These are phyloP conservation scores for Drosophila putrida DNA, from an alignment of 2,888 invertebrate species.

Conservation along the genomic window DNA sequence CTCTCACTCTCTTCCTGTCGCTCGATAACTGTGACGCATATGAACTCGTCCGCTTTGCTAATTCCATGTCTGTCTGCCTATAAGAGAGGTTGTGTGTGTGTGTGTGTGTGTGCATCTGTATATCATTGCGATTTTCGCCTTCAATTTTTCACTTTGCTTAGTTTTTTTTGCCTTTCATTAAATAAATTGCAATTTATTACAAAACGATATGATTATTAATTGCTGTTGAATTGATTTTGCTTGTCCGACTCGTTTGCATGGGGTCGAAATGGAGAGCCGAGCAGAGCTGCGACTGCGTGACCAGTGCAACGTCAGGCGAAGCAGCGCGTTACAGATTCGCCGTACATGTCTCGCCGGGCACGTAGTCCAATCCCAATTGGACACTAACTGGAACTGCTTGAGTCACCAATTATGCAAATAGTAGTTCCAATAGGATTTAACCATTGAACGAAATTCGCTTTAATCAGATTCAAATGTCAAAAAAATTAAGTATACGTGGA, in stretches of 20 bases:
- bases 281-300: constrained; percentile 56
- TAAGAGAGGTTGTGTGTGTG: not conserved
- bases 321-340: constrained; percentile 40
- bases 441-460: constrained; percentile 8
- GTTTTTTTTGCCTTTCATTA: constrained; percentile 46
- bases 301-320: constrained; percentile 65
- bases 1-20: not conserved
- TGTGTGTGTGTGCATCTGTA: constrained; percentile 24
- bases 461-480: constrained; percentile 1
- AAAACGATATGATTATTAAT: constrained; percentile 77
- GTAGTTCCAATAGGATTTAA: constrained; percentile 5
- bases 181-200: constrained; percentile 78
- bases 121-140: constrained; percentile 61
- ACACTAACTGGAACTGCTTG: constrained; percentile 37
- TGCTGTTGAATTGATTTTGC: constrained; percentile 70
- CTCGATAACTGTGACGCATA: constrained; percentile 61
- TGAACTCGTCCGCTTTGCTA: constrained; percentile 55
- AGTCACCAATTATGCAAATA: constrained; percentile 38
- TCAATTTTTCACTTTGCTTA: constrained; percentile 59
- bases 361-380: constrained; percentile 59
- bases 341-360: constrained; percentile 50
- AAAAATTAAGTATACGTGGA: constrained; percentile 7
- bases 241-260: constrained; percentile 35
- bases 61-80: constrained; percentile 21
- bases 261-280: not conserved